Evolutionary conservation across 1,140 invertebrate genomes (phyloP), one percentile per base, ranked within the genome.

Genomic region (Drosophila micromelanica): DNA sequence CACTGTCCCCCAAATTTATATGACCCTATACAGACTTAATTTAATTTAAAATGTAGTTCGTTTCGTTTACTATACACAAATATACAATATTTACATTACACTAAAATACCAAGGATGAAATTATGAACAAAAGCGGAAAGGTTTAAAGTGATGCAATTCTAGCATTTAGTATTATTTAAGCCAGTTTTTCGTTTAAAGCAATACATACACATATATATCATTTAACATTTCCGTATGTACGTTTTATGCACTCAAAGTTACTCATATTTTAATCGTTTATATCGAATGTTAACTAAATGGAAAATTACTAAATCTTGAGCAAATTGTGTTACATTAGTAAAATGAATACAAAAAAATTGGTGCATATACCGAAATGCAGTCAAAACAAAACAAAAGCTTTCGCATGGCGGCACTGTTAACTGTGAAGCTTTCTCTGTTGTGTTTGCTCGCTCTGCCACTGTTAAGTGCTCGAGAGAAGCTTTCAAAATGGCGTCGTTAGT

Each of bases 41-140:
- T 72, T 89, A 86, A 84, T 74, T 89, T 89, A 89, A 89, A 89
- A 89, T 90, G 73, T 87, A 89, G 73, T 79, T 90, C 54, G 78
- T 73, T 23, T 13, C 48, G 35, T 38, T 67, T 38, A 75, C 77
- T 90, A 90, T 90, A 90, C 85, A 90, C 85, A 90, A 90, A 90
- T 90, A 90, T 90, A 90, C 85, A 90, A 78, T 90, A 90, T 90
- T 90, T 89, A 89, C 84, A 89, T 38, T 42, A 70, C 20, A 70
- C 56, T 69, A 74, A 60, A 86, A 80, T 72, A 73, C 67, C 61
- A 82, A 71, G 57, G 61, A 62, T 79, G 64, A 52, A 55, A 65
- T 54, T 60, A 62, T 61, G 67, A 78, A 73, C 46, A 59, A 82
- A 70, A 62, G 65, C 57, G 64, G 67, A 67, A 42, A 40, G 56